Evolutionary conservation across 2,797 vertebrate species (phyloP).

Genomic region (Clarias platycephalus): DNA sequence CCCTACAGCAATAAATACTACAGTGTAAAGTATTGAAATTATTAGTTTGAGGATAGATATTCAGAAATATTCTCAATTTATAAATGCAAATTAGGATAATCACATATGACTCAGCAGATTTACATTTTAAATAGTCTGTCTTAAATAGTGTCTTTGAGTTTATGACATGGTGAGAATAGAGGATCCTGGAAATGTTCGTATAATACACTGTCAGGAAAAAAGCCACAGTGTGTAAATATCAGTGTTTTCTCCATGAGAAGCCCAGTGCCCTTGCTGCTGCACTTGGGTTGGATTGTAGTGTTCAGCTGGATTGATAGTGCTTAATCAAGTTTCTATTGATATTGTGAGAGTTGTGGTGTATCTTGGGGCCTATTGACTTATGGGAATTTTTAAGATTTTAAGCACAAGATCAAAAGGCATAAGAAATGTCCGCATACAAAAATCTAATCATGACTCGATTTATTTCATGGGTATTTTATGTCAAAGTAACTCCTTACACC

Average conservation of each 20-base stretch:
- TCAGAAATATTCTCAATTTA: not conserved
- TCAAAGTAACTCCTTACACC: not conserved
- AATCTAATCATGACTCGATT: not conserved
- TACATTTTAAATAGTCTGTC: not conserved
- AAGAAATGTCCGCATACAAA: not conserved
- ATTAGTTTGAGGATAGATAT: not conserved
- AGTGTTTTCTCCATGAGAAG: too few relatives aligned
- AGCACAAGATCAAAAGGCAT: not conserved
- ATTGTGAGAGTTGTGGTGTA: not conserved
- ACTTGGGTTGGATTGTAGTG: too few relatives aligned
- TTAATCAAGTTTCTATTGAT: not conserved
- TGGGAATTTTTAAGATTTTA: not conserved
- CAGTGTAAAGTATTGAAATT: slow-evolving; percentile 27
- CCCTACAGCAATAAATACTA: slow-evolving; percentile 76
- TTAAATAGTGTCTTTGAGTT: not conserved
- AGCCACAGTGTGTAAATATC: too few relatives aligned
- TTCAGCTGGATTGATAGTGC: too few relatives aligned
- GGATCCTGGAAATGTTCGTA: too few relatives aligned
- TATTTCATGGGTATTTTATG: not conserved
- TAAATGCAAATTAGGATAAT: not conserved
- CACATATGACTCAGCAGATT: not conserved
- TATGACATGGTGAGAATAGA: not conserved
- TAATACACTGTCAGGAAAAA: too few relatives aligned
- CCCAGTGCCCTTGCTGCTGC: too few relatives aligned
- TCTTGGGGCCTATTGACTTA: not conserved